phyloP scores from a whole-genome alignment of 2,797 vertebrate genomes.

The Rousettus madagascariensis region DNA sequence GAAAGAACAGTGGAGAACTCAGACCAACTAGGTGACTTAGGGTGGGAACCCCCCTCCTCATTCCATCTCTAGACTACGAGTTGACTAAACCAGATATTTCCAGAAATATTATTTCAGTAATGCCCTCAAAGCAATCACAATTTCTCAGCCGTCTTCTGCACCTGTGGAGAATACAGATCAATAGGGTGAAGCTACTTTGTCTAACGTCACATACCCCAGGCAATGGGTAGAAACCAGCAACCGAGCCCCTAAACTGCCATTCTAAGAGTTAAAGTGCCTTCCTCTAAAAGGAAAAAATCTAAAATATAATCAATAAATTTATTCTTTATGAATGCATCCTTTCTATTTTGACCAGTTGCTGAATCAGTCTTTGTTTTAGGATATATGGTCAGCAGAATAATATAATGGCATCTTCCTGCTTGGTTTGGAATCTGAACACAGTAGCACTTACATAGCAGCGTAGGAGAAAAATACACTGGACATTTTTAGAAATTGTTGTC shows the following conservation, averaged over 20 bases:
- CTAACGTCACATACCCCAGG: neutral
- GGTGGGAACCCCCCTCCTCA: rapidly evolving
- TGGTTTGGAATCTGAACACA: constrained; percentile 53
- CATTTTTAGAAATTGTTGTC: neutral
- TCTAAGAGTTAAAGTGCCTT: constrained; percentile 25
- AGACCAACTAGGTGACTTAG: neutral
- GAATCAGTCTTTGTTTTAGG: constrained; percentile 63
- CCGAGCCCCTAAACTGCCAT: neutral
- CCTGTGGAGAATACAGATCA: neutral
- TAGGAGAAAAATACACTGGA: neutral
- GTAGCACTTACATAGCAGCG: neutral
- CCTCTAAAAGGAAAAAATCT: neutral
- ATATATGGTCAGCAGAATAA: constrained; percentile 59
- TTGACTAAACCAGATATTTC: neutral
- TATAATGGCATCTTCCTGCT: constrained; percentile 58
- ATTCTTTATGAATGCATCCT: constrained; percentile 38
- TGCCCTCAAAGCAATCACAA: neutral
- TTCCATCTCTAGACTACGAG: neutral
- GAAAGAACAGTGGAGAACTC: neutral
- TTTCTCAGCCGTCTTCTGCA: neutral
- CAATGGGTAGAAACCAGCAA: neutral
- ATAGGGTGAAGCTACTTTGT: neutral
- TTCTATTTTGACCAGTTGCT: constrained; percentile 68
- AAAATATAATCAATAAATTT: constrained; percentile 57
- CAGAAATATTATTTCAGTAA: neutral